Evolutionary conservation across 2,888 invertebrate genomes (phyloP).

Genomic region (Leptarthrus brevirostris): DNA sequence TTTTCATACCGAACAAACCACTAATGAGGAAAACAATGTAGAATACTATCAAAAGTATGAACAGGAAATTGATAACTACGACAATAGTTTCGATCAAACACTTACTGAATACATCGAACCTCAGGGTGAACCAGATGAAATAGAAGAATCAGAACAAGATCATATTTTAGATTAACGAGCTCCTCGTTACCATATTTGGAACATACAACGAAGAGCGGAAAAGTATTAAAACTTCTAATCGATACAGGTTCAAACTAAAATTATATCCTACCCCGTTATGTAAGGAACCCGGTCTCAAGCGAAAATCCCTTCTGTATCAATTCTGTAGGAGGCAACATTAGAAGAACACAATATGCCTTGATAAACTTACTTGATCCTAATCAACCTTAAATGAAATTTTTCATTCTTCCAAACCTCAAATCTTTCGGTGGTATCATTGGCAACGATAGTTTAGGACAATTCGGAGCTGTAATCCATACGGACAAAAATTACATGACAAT

Average conservation of each 20-base stretch:
- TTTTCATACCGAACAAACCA: too few relatives aligned
- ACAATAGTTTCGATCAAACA: too few relatives aligned
- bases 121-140: too few relatives aligned
- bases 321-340: not conserved
- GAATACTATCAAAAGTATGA: too few relatives aligned
- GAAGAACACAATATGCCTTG: not conserved
- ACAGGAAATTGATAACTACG: too few relatives aligned
- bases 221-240: not conserved
- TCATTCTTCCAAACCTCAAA: not conserved
- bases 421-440: not conserved
- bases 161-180: too few relatives aligned
- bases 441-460: not conserved
- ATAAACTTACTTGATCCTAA: not conserved
- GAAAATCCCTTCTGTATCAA: not conserved
- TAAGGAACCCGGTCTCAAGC: not conserved
- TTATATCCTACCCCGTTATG: not conserved
- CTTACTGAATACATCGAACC: too few relatives aligned
- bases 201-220: not conserved
- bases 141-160: too few relatives aligned
- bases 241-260: not conserved
- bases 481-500: not conserved
- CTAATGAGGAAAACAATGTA: too few relatives aligned
- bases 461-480: not conserved
- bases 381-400: constrained; percentile 1
- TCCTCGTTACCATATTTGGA: too few relatives aligned